Evolutionary conservation across 2,113 vertebrate genomes (phyloP).

Genomic region (Cariama cristata): DNA sequence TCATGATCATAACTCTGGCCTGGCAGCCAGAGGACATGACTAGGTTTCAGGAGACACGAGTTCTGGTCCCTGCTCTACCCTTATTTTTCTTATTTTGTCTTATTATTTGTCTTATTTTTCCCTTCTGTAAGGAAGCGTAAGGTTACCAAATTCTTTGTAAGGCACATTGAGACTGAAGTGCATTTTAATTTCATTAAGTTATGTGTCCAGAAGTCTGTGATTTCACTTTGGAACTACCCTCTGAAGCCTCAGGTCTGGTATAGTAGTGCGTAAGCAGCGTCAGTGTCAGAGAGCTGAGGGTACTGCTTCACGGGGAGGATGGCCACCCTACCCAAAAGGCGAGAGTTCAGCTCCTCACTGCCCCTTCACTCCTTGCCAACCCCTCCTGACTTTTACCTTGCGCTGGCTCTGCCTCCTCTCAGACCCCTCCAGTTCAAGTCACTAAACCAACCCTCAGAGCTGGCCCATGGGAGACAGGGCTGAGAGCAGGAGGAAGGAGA

Average conservation of each 20-base stretch:
- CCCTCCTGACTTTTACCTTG: neutral
- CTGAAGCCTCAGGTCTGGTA: neutral
- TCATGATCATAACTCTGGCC: neutral
- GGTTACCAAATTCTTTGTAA: neutral
- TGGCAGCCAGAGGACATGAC: neutral
- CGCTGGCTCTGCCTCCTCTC: neutral
- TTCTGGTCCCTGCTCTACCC: neutral
- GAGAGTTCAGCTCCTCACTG: neutral
- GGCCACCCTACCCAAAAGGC: neutral
- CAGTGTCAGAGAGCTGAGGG: neutral
- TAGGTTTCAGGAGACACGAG: neutral
- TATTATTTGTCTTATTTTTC: neutral
- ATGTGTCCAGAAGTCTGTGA: neutral
- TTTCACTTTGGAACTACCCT: neutral
- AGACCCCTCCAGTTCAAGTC: neutral
- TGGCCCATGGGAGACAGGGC: neutral
- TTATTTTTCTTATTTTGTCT: neutral
- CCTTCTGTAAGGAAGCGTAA: neutral
- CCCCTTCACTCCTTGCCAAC: neutral
- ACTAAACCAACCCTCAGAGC: neutral
- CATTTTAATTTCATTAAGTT: neutral
- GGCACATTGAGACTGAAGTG: neutral
- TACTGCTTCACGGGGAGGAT: neutral
- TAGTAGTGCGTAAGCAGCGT: neutral
- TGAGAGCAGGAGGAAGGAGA: neutral